Evolutionary conservation across 2,113 vertebrate genomes (phyloP), one percentile per base, ranked within the genome.

Genomic region (Oplegnathus fasciatus): DNA sequence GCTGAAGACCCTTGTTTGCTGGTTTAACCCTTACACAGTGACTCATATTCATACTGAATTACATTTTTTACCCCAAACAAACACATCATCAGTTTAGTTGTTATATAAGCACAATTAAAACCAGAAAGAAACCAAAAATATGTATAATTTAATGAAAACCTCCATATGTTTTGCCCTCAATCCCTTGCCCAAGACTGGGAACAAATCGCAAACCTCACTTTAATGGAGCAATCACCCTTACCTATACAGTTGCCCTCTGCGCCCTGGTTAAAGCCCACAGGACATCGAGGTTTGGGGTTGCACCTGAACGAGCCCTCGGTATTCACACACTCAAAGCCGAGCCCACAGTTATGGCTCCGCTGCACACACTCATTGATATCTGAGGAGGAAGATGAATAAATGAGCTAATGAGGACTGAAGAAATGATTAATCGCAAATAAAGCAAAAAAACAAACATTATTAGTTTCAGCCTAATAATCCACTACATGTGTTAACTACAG

Each of bases 281-380:
- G 91, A 88, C 98, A 99, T 68, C 91, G 95, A 15, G 94, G 90
- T 86, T 94, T 96, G 0, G 96, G 92, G 89, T 96, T 94, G 80
- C 98, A 99, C 93, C 95, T 96, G 95, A 98, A 99, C 0, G 97
- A 98, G 1, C 98, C 98, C 72, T 93, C 88, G 0, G 96, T 97
- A 86, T 98, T 99, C 87, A 97, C 95, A 86, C 98, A 99, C 26
- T 95, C 84, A 17, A 95, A 95, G 86, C 94, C 95, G 0, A 78
- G 81, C 28, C 95, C 95, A 75, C 97, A 99, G 86, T 89, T 95
- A 37, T 98, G 97, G 1, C 87, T 96, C 86, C 91, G 93, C 77
- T 87, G 86, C 17, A 70, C 83, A 28, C 98, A 99, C 74, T 99
- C 98, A 1, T 99, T 90, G 17, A 97, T 92, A 2, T 99, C 98